Evolutionary conservation across 2,888 invertebrate species (phyloP), one percentile per base, ranked within the genome.

Genomic region (Polydrusus cervinus): DNA sequence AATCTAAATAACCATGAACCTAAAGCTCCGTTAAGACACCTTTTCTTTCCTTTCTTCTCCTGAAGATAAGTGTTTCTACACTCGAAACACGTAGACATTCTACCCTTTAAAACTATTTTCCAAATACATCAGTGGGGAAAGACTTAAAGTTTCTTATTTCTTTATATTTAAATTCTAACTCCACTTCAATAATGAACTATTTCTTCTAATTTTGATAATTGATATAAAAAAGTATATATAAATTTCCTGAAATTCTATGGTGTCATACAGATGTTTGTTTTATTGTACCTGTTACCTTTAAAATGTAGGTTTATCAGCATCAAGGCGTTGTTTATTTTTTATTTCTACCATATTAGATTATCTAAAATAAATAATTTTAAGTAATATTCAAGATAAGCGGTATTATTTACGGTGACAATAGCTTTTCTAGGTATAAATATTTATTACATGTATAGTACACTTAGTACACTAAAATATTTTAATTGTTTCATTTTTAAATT

Each of bases 281-380:
- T 49, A 16, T 9, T 3, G 34, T 40, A 11, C 20, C 20, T 53
- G 55, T 53, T 40, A 40, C 40, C 43, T 20, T 60, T 20, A 34
- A 64, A 65, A 71, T 55, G 18, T 38, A 65, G 71, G 57, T 55
- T 30, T 34, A 25, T 55, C 34, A 65, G 57, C 45, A 38, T 61
- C 16, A 20, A 30, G 70, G 25, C 25, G 45, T 49, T 61, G 70
- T 66, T 71, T 65, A 60, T 57, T 55, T 62, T 71, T 65, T 71
- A 71, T 65, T 57, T 60, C 55, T 34, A 71, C 66, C 60, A 49
- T 40, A 67, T 73, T 51, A 61, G 68, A 62, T 68, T 68, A 73
- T 73, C 73, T 68, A 68, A 62, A 73, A 53, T 25, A 73, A 73
- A 73, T 73, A 73, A 49, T 61, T 57, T 73, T 73, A 61, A 55